Base-by-base conservation (phyloP, 1,140 invertebrate genomes). In the Anagrus nilaparvatae region DNA sequence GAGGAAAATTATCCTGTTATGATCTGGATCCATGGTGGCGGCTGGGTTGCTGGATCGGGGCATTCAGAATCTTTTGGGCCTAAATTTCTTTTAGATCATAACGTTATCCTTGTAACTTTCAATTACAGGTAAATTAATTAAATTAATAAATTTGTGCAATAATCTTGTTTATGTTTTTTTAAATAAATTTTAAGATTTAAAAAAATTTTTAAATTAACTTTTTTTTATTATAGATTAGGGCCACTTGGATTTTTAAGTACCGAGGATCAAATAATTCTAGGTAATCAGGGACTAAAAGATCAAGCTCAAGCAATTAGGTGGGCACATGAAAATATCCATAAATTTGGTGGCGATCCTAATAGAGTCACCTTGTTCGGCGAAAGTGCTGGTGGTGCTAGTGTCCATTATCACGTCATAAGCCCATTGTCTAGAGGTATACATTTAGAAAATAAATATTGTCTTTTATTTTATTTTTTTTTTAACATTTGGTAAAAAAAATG, bases 111-210 rank as follows among this genome's bases (percentile, higher is more conserved):
- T 0, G 82, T 91, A 2, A 79, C 81, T 0, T 67, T 81, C 2
- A 91, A 92, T 59, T 92, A 85, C 54, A 75, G 87, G 63, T 72
- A 84, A 40, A 76, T n/a, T n/a, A n/a, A n/a, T n/a, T n/a, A n/a
- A n/a, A n/a, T n/a, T n/a, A n/a, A n/a, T n/a, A n/a, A n/a, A n/a
- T n/a, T n/a, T n/a, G n/a, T n/a, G n/a, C n/a, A n/a, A n/a, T n/a
- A n/a, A n/a, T n/a, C n/a, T n/a, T n/a, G n/a, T n/a, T n/a, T n/a
- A n/a, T n/a, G n/a, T n/a, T n/a, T n/a, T n/a, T n/a, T n/a, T n/a
- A n/a, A n/a, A n/a, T n/a, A n/a, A n/a, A n/a, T n/a, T n/a, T n/a
- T n/a, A n/a, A n/a, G n/a, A n/a, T n/a, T n/a, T n/a, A n/a, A n/a
- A n/a, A n/a, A n/a, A n/a, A n/a, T n/a, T n/a, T n/a, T n/a, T n/a